Evolutionary conservation across 2,797 vertebrate genomes (phyloP).

Genomic region (Falco rusticolus): DNA sequence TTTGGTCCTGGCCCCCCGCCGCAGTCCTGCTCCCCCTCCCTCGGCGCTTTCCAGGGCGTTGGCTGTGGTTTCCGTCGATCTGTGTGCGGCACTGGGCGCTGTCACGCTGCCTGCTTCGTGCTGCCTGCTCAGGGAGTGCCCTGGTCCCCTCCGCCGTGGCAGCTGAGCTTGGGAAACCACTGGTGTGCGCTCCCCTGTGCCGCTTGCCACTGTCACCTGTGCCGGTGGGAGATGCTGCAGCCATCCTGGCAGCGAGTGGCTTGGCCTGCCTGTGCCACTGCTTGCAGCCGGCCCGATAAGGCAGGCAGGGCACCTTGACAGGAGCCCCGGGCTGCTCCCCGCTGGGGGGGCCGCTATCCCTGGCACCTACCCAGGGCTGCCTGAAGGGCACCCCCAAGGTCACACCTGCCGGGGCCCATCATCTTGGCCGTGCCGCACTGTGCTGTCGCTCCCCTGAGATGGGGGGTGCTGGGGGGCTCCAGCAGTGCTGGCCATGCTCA

Average conservation of each 20-base stretch:
- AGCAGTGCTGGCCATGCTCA: background rate
- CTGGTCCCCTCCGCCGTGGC: background rate
- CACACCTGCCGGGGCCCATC: constrained; percentile 31
- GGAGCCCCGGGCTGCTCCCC: background rate
- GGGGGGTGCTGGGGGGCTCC: background rate
- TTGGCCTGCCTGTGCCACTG: background rate
- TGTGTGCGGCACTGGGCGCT: background rate
- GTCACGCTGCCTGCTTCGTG: background rate
- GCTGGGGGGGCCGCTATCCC: background rate
- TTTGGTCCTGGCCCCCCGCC: background rate
- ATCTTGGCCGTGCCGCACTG: background rate
- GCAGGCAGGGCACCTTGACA: background rate
- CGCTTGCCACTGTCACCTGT: background rate
- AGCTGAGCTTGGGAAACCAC: background rate
- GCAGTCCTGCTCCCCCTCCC: background rate
- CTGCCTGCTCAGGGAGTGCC: background rate
- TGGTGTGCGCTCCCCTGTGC: background rate
- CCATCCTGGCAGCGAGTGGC: background rate
- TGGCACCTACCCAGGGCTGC: background rate
- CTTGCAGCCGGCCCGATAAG: background rate
- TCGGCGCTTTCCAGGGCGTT: background rate
- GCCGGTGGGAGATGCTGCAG: background rate
- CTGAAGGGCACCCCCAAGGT: constrained; percentile 38
- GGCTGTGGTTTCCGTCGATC: background rate
- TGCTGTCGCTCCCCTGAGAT: background rate